Base-by-base conservation (phyloP, 2,113 vertebrate genomes). In the Hydrolagus affinis region DNA sequence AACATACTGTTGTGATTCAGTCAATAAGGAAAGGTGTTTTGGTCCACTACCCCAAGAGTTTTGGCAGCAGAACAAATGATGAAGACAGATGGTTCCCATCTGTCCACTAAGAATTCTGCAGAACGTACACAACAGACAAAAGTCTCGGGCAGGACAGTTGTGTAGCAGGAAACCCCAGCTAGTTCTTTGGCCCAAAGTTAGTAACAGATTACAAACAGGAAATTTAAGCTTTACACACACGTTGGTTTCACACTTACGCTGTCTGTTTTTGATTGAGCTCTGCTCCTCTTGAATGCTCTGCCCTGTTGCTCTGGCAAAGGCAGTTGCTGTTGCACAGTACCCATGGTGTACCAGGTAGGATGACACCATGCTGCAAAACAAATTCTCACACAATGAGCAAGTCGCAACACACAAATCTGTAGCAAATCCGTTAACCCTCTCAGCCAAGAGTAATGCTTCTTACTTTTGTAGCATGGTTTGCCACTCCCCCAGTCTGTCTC, bases 331-430 rank as follows among this genome's bases (percentile, higher is more conserved):
- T 87, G 96, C 95, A 89, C 96, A 98, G 90, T 99, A 99, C 86
- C 97, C 97, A 91, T 99, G 97, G 90, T 99, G 97, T 91, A 99
- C 97, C 92, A 99, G 92, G 89, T 99, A 99, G 7, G 97, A 98
- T 0, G 97, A 98, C 88, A 99, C 97, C 97, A 99, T 98, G 87
- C 97, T 99, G 89, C 86, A 88, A 92, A 86, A 90, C 23, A 89
- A 87, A 25, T 83, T 83, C 78, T 83, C 78, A 83, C 78, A 83
- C 6, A 83, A 83, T 83, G 78, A 83, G 62, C 78, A 66, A 83
- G 78, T 83, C 66, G 30, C 64, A 83, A 83, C 66, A 28, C 66
- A 44, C 44, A 44, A 44, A 6, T 44, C 78, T 28, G 66, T 30
- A 28, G 17, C 60, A 68, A n/a, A 83, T 68, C 62, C 19, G 62